These are phyloP conservation scores for Pheosia gnoma DNA, from an alignment of 2,888 invertebrate genomes.

Conservation along the genomic window DNA sequence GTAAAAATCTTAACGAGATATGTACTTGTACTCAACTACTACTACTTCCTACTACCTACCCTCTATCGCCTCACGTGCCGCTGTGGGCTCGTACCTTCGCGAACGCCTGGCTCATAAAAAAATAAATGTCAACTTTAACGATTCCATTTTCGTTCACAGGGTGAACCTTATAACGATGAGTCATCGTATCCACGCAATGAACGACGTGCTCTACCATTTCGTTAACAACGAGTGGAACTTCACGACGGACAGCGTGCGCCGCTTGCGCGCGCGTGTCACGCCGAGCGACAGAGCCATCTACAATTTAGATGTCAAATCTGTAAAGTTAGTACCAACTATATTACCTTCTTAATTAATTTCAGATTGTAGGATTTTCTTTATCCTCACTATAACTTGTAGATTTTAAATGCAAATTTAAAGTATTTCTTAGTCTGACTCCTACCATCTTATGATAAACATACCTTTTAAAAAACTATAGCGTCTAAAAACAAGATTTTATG, in stretches of 20 bases:
- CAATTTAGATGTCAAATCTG: conserved; percentile 17
- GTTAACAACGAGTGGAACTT: conserved; percentile 21
- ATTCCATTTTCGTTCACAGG: conserved; percentile 6
- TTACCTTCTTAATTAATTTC: too few species aligned
- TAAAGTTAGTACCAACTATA: too few species aligned
- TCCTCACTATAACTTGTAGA: too few species aligned
- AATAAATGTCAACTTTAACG: too few species aligned
- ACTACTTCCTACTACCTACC: not conserved
- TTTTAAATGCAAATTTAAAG: too few species aligned
- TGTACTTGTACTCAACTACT: not conserved
- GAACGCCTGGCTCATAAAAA: too few species aligned
- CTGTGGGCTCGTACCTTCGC: too few species aligned
- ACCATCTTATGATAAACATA: too few species aligned
- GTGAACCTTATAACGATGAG: conserved; percentile 15
- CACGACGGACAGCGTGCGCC: conserved; percentile 11
- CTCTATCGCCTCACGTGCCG: not conserved
- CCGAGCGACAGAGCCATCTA: conserved; percentile 17
- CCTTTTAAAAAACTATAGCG: too few species aligned
- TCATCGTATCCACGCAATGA: conserved; percentile 21
- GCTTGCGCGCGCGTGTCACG: conserved; percentile 15
- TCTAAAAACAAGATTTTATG: too few species aligned
- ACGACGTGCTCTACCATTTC: conserved; percentile 11
- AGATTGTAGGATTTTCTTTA: too few species aligned
- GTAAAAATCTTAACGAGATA: not conserved
- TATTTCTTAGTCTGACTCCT: too few species aligned